Conservation (phyloP, 2,888 invertebrate species). For the Troides oblongomaculatus region DNA sequence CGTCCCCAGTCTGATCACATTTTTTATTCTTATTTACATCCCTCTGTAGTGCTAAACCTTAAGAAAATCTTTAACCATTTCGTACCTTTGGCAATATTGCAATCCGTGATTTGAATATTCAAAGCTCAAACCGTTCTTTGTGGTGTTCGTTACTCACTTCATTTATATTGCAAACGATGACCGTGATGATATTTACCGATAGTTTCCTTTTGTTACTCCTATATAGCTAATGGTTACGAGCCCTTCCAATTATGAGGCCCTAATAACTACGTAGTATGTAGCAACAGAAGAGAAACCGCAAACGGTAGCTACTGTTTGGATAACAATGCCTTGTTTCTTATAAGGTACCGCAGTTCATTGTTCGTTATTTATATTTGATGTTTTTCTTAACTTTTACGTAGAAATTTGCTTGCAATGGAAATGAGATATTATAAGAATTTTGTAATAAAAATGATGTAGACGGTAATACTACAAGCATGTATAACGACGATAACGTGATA, state of each 20-base stretch:
- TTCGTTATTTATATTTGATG: too few relatives aligned
- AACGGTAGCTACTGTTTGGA: conserved; percentile 44
- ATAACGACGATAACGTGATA: too few relatives aligned
- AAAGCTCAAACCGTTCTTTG: conserved; percentile 23
- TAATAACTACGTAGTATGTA: conserved; percentile 52
- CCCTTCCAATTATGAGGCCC: conserved; percentile 61
- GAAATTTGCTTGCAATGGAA: too few relatives aligned
- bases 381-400: too few relatives aligned
- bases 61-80: background rate
- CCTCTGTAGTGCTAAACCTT: background rate
- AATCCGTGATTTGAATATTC: conserved; percentile 20
- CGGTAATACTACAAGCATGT: too few relatives aligned
- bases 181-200: conserved; percentile 27
- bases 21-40: too few relatives aligned
- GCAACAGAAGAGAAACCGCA: conserved; percentile 56
- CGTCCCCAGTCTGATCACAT: too few relatives aligned
- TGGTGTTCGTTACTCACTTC: conserved; percentile 20
- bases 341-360: conserved; percentile 41
- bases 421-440: too few relatives aligned
- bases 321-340: conserved; percentile 56
- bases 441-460: too few relatives aligned
- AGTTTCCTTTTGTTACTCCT: conserved; percentile 27
- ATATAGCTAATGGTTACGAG: conserved; percentile 30
- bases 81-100: background rate
- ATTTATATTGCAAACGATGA: conserved; percentile 20